Percentiles rank a stretch among this genome's conserved stretches.
These are phyloP conservation scores for Macrosiphum euphorbiae DNA, from an alignment of 2,888 invertebrate genomes.

Conservation along the genomic window DNA sequence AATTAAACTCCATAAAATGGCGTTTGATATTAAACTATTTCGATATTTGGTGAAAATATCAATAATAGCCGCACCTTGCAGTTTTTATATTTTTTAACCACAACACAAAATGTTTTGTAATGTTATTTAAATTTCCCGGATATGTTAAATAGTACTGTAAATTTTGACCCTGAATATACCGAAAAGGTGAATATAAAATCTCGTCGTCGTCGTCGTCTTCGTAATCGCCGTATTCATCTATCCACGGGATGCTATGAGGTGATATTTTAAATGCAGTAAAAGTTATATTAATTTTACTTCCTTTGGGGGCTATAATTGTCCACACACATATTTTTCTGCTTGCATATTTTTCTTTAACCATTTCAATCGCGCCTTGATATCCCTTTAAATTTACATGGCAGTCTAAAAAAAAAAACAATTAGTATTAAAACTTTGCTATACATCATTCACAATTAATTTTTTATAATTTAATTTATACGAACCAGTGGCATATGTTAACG, in stretches of 20 bases:
- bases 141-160: background rate
- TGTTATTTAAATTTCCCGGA: background rate
- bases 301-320: conserved; percentile 80
- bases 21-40: too few species aligned
- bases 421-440: background rate
- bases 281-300: conserved; percentile 84
- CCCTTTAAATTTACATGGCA: conserved; percentile 72
- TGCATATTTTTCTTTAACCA: conserved; percentile 74
- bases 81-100: too few species aligned
- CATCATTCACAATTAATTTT: background rate
- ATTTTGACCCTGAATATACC: background rate
- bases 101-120: background rate
- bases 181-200: too few species aligned
- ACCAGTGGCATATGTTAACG: conserved; percentile 80
- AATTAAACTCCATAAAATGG: too few species aligned
- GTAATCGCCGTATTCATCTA: background rate
- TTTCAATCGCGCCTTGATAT: conserved; percentile 83
- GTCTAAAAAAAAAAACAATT: conserved; percentile 57
- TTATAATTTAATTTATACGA: conserved; percentile 66
- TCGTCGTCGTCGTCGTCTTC: background rate
- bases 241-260: fast-evolving
- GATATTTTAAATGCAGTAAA: conserved; percentile 71
- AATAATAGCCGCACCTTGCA: too few species aligned
- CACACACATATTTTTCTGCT: conserved; percentile 76
- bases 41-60: too few species aligned